Base-by-base conservation (phyloP, 2,113 vertebrate genomes). In the Syngnathoides biaculeatus region DNA sequence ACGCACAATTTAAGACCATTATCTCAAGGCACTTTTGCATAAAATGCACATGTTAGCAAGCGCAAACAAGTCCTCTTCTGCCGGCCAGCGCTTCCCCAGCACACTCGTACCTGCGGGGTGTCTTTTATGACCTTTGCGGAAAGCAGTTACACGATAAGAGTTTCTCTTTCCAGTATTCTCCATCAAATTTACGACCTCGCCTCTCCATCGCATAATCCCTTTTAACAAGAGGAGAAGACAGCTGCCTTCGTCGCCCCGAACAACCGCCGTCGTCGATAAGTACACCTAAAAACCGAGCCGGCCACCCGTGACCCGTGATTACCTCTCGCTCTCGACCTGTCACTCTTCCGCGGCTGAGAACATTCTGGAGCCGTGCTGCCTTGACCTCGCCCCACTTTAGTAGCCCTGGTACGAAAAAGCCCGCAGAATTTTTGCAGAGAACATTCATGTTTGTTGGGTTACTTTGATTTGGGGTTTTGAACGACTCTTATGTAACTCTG, bases 21-120 rank as follows among this genome's bases (percentile, higher is more conserved):
- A 85, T 88, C 80, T 84, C 70, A 60, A 73, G 72, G 83, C 76
- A 73, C 65, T 83, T 86, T 74, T 84, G 71, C 65, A 81, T 76
- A 57, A 62, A 75, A 73, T 27, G 15, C 60, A 83, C 66, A 68
- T 77, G 64, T 69, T 47, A 66, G n/a, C 47, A 40, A 63, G 75
- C 71, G 71, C 64, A 39, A 69, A 59, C n/a, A 26, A 58, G 77
- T 40, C 72, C 85, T 79, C 79, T 72, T 85, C 72, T 64, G 48
- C 67, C 66, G 71, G 73, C 65, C 75, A 69, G 71, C 53, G 53
- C 61, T 43, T 71, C 68, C 73, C 71, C 59, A 67, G 67, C 50
- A 64, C 74, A 76, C 73, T 75, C 64, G 68, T 71, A 73, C 67
- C 39, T 65, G 55, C 39, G 35, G 69, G 35, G 42, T 19, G 11